Percentiles rank a stretch among this genome's conserved stretches.
phyloP scores from a whole-genome alignment of 1,140 invertebrate species.

The Penaeus japonicus region DNA sequence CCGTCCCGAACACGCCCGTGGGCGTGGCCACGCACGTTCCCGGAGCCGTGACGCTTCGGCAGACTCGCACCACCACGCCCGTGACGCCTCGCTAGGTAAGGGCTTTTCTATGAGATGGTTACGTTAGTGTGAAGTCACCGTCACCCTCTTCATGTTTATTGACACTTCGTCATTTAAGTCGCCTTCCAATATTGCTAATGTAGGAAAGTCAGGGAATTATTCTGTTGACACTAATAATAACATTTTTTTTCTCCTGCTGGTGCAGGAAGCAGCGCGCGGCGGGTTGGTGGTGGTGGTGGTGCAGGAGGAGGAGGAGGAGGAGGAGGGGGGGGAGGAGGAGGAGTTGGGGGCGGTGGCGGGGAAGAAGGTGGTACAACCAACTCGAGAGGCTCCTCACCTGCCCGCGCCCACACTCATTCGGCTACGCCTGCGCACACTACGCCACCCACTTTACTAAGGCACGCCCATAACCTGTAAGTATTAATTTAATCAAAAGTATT shows the following conservation, averaged over 20 bases:
- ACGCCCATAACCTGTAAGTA: constrained; percentile 45
- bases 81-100: constrained; percentile 43
- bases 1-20: constrained; percentile 48
- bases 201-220: neutral
- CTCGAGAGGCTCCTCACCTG: constrained; percentile 36
- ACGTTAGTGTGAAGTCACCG: too few relatives aligned
- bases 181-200: too few relatives aligned
- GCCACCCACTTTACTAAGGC: constrained; percentile 35
- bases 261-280: constrained; percentile 30
- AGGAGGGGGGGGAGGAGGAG: constrained; percentile 10
- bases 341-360: constrained; percentile 16
- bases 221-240: neutral
- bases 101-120: too few relatives aligned
- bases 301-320: neutral
- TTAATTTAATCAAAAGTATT: too few relatives aligned
- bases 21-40: constrained; percentile 41
- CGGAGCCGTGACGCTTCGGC: constrained; percentile 47
- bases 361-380: constrained; percentile 14
- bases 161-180: too few relatives aligned
- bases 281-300: constrained; percentile 23
- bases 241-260: neutral
- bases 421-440: constrained; percentile 34
- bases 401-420: constrained; percentile 30
- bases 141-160: too few relatives aligned
- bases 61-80: constrained; percentile 47